These are phyloP conservation scores for Cerceris rybyensis DNA, from an alignment of 2,888 invertebrate genomes.

Conservation along the genomic window DNA sequence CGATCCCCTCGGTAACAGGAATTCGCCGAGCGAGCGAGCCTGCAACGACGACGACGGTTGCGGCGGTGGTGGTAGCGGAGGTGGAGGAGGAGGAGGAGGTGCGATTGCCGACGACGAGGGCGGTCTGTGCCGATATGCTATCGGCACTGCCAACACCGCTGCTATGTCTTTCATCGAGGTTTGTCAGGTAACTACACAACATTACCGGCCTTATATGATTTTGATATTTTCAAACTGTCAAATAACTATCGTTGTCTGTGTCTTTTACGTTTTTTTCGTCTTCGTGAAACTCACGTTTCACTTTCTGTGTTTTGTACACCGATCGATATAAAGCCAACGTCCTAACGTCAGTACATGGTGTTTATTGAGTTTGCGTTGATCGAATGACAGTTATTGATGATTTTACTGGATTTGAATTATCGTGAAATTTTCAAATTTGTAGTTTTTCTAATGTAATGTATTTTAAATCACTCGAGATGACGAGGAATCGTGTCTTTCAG, in stretches of 20 bases:
- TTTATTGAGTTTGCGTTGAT: too few species aligned
- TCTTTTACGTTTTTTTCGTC: background rate
- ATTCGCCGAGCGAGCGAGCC: constrained; percentile 72
- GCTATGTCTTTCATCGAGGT: constrained; percentile 80
- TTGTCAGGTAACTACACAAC: constrained; percentile 74
- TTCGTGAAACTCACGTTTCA: background rate
- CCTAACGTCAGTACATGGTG: background rate
- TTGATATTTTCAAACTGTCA: constrained; percentile 17
- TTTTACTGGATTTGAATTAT: too few species aligned
- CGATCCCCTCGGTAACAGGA: constrained; percentile 79
- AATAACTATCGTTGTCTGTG: background rate
- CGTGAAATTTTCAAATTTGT: too few species aligned
- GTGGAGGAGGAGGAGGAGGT: constrained; percentile 30
- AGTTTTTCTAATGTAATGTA: too few species aligned
- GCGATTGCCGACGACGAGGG: constrained; percentile 42
- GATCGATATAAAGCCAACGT: background rate
- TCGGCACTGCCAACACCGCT: constrained; percentile 73
- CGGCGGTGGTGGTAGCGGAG: constrained; percentile 64
- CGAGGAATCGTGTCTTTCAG: constrained; percentile 63
- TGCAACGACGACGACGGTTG: constrained; percentile 71
- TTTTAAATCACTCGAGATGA: background rate
- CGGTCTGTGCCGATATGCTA: constrained; percentile 78
- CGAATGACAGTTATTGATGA: too few species aligned
- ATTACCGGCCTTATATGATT: constrained; percentile 17
- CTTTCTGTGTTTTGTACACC: constrained; percentile 9